Base-by-base conservation (phyloP, 2,888 invertebrate species). In the Dorcus hopei region DNA sequence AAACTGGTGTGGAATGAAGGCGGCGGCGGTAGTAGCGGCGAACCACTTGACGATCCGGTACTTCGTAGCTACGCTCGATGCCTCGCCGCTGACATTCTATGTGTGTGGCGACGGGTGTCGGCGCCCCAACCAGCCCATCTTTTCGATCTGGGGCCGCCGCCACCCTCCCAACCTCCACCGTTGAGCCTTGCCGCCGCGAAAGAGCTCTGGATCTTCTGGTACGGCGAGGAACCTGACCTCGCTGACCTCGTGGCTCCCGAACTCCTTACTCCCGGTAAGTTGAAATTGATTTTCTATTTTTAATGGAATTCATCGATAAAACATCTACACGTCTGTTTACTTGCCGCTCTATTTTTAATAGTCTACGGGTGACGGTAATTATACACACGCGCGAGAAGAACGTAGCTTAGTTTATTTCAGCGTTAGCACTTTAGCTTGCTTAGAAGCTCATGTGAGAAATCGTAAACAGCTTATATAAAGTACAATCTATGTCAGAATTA, bases 191-290 rank as follows among this genome's bases (percentile, higher is more conserved):
- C 89, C 77, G 90, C 92, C 74, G 89, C 93, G 79, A 98, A 97
- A 83, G 98, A 99, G 80, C 86, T 99, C 62, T 99, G 98, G 98
- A 93, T 99, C 79, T 99, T 99, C 84, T 99, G 98, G 98, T 99
- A 98, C 82, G 97, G 97, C 74, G 96, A 97, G 79, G 95, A 95
- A 80, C 95, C 95, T 57, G 93, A 95, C 80, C 85, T 95, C 65
- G 87, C 85, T 72, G 89, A 90, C 61, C 83, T 95, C 72, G 90
- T 95, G 70, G 88, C 91, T 61, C 88, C 90, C 9, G 94, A 95
- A 77, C 86, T 96, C 67, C 88, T 92, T 75, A 85, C 86, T 66
- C 86, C 88, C 78, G 95, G 96, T 96, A 81, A 89, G 90, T 86
- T 23, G 26, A 6, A 33, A 33, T 33, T 33, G 26, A 33, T 33